Percentiles rank a stretch among this genome's conserved stretches.
phyloP scores from a whole-genome alignment of 2,888 invertebrate genomes.

The Drosophila maculinotata region DNA sequence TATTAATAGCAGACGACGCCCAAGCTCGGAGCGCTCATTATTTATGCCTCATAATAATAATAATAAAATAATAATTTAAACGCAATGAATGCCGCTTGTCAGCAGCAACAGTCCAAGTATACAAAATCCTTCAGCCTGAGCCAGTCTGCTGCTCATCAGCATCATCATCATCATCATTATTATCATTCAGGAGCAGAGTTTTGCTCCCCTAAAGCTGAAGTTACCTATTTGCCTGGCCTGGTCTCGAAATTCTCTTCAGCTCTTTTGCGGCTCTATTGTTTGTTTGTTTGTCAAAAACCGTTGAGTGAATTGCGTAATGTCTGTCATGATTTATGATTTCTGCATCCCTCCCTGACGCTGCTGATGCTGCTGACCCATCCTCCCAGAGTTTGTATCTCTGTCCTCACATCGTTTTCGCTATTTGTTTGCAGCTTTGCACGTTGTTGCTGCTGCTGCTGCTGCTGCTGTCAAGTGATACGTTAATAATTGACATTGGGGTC shows the following conservation, averaged over 20 bases:
- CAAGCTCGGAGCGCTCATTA: constrained; percentile 43
- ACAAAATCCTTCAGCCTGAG: constrained; percentile 48
- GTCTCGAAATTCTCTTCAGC: constrained; percentile 27
- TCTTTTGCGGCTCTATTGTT: constrained; percentile 65
- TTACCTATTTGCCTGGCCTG: constrained; percentile 56
- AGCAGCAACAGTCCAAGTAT: constrained; percentile 55
- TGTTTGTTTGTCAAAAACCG: constrained; percentile 72
- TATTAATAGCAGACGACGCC: constrained; percentile 66
- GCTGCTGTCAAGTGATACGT: constrained; percentile 83
- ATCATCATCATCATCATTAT: constrained; percentile 43
- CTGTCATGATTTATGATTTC: constrained; percentile 71
- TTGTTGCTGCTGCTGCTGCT: constrained; percentile 63
- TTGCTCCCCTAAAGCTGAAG: constrained; percentile 65
- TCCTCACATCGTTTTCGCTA: constrained; percentile 71
- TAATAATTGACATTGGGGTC: constrained; percentile 84
- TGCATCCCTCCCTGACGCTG: constrained; percentile 64
- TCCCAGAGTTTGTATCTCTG: no score
- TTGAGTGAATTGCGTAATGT: constrained; percentile 73
- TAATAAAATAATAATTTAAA: constrained; percentile 79
- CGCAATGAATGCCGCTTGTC: constrained; percentile 76
- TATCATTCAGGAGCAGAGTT: constrained; percentile 32
- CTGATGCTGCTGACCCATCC: constrained; percentile 51
- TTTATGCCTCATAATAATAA: constrained; percentile 69
- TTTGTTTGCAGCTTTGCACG: constrained; percentile 72
- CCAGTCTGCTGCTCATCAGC: constrained; percentile 31